Percentiles rank a stretch among this genome's conserved stretches.
phyloP scores from a whole-genome alignment of 2,797 vertebrate species.

The Melanotaenia pygmaea region DNA sequence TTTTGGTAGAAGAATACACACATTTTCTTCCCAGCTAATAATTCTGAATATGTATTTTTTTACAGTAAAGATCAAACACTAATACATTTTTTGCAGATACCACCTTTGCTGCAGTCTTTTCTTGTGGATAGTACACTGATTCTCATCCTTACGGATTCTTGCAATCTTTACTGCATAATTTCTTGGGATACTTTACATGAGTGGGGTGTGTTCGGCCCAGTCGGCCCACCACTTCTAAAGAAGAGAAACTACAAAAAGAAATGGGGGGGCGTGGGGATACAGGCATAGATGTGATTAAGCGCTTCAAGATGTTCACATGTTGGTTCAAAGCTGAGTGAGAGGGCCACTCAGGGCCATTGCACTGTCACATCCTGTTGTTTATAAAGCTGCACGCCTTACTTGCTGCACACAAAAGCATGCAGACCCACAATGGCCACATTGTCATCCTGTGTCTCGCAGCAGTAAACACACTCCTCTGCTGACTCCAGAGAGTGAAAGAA shows the following conservation, averaged over 20 bases:
- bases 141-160: constrained; percentile 68
- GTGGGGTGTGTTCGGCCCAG: constrained; percentile 65
- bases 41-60: background rate
- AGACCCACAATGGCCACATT: constrained; percentile 36
- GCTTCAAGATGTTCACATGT: constrained; percentile 85
- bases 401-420: constrained; percentile 37
- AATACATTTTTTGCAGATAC: background rate
- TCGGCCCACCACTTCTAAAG: constrained; percentile 79
- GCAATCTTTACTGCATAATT: constrained; percentile 59
- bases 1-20: background rate
- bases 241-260: constrained; percentile 63
- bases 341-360: constrained; percentile 42
- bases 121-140: constrained; percentile 30
- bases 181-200: constrained; percentile 67
- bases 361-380: constrained; percentile 74
- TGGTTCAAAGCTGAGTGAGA: constrained; percentile 73
- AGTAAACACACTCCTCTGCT: constrained; percentile 59
- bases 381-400: constrained; percentile 12
- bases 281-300: constrained; percentile 85
- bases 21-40: background rate
- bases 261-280: constrained; percentile 23
- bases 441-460: constrained; percentile 44
- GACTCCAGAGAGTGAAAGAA: constrained; percentile 25
- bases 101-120: background rate
- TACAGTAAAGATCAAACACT: no score